These are phyloP conservation scores for Tokudaia muenninki DNA, from an alignment of 2,797 vertebrate species.

Conservation along the genomic window DNA sequence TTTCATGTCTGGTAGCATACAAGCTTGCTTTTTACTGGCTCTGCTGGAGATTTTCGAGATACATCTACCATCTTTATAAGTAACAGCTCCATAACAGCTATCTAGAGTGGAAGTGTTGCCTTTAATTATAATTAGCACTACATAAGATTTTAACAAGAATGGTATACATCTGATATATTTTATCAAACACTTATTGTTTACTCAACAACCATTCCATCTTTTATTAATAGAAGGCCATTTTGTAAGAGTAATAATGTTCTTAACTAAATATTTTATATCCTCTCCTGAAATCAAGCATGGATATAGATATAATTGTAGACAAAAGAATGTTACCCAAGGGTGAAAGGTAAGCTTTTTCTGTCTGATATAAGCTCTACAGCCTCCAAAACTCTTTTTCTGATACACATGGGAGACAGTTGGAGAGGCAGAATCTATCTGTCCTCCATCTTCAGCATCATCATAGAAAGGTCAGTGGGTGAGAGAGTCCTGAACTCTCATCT, in stretches of 20 bases:
- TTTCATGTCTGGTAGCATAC: not conserved
- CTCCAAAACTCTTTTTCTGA: not conserved
- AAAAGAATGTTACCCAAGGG: not conserved
- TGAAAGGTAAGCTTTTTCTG: not conserved
- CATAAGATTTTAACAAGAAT: not conserved
- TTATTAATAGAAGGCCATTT: not conserved
- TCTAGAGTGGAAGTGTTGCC: not conserved
- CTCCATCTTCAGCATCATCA: not conserved
- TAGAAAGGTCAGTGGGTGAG: not conserved
- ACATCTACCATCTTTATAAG: not conserved
- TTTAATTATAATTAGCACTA: not conserved
- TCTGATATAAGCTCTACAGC: not conserved
- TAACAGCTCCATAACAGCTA: not conserved
- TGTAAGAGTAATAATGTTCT: not conserved
- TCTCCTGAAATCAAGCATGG: conserved; percentile 14
- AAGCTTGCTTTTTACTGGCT: not conserved
- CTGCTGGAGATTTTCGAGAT: not conserved
- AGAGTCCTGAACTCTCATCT: not conserved
- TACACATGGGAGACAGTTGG: not conserved
- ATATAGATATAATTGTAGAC: not conserved
- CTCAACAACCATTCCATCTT: not conserved
- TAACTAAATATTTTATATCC: conserved; percentile 24
- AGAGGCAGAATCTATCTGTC: not conserved
- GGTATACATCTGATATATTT: not conserved
- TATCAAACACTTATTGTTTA: conserved; percentile 2